Evolutionary conservation across 1,140 invertebrate genomes (phyloP).

Genomic region (Apis cerana): DNA sequence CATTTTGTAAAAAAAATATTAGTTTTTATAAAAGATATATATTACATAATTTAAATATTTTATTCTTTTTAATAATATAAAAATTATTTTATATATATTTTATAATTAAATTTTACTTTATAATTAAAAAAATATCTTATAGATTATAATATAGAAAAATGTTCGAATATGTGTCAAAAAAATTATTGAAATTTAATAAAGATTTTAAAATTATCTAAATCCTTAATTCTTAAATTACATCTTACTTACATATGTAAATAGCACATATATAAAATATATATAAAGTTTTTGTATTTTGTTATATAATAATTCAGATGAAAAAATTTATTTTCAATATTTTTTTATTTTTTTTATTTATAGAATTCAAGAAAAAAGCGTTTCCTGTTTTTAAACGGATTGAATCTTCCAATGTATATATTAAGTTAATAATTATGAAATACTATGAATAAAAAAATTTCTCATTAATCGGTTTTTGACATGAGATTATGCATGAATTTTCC

Average conservation of each 20-base stretch:
- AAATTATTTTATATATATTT: neutral
- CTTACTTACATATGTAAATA: no score
- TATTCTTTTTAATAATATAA: neutral
- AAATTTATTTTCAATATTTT: neutral
- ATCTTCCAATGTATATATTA: neutral
- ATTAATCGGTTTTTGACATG: neutral
- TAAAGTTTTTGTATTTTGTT: neutral
- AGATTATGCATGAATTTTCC: neutral
- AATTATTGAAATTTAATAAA: neutral
- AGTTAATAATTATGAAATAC: constrained; percentile 25
- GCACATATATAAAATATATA: neutral
- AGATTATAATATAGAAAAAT: neutral
- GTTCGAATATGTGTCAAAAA: neutral
- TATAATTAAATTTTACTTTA: no score
- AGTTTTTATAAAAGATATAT: neutral
- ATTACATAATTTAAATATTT: neutral
- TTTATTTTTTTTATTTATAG: neutral
- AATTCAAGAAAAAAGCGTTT: constrained; percentile 9
- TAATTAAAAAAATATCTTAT: no score
- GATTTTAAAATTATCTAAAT: neutral
- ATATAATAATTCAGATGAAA: neutral
- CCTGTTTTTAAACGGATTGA: neutral
- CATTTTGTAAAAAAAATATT: neutral
- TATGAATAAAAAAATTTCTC: constrained; percentile 9
- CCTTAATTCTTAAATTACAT: no score